Percentiles rank a stretch among this genome's conserved stretches.
Conservation (phyloP, 2,888 invertebrate species). For the Drosophila siamana region DNA sequence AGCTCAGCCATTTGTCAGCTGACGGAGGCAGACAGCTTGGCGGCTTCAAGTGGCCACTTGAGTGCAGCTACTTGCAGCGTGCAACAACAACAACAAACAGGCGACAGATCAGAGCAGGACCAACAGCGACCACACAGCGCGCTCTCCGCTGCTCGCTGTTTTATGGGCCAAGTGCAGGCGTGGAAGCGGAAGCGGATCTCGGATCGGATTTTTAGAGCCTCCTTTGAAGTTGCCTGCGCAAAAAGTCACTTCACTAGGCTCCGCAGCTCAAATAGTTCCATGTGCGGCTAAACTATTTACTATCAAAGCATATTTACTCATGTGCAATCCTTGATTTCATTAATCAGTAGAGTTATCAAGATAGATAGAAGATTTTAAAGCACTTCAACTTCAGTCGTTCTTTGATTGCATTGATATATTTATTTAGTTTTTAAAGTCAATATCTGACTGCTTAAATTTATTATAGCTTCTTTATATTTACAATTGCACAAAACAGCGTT, state of each 20-base stretch:
- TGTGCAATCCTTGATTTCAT: too few relatives aligned
- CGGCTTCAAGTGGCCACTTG: slow-evolving; percentile 75
- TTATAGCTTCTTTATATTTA: too few relatives aligned
- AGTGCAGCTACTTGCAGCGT: slow-evolving; percentile 20
- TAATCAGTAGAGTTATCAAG: too few relatives aligned
- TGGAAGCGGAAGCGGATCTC: slow-evolving; percentile 54
- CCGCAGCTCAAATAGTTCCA: neutral
- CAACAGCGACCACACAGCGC: slow-evolving; percentile 63
- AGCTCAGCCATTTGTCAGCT: slow-evolving; percentile 40
- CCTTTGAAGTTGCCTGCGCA: slow-evolving; percentile 46
- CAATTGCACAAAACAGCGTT: too few relatives aligned
- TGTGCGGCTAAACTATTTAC: too few relatives aligned
- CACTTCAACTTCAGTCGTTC: too few relatives aligned
- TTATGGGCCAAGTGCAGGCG: slow-evolving; percentile 13
- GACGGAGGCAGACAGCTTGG: slow-evolving; percentile 68
- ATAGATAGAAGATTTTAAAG: too few relatives aligned
- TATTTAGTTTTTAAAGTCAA: too few relatives aligned
- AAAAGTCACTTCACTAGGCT: slow-evolving; percentile 13
- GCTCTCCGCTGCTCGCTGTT: slow-evolving; percentile 14
- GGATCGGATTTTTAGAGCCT: neutral
- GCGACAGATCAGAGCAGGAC: neutral
- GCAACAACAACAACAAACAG: slow-evolving; percentile 52
- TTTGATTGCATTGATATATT: too few relatives aligned
- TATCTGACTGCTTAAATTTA: too few relatives aligned
- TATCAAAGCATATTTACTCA: too few relatives aligned